These are phyloP conservation scores for Pseudoatta argentina DNA, from an alignment of 1,140 invertebrate genomes.

Conservation along the genomic window DNA sequence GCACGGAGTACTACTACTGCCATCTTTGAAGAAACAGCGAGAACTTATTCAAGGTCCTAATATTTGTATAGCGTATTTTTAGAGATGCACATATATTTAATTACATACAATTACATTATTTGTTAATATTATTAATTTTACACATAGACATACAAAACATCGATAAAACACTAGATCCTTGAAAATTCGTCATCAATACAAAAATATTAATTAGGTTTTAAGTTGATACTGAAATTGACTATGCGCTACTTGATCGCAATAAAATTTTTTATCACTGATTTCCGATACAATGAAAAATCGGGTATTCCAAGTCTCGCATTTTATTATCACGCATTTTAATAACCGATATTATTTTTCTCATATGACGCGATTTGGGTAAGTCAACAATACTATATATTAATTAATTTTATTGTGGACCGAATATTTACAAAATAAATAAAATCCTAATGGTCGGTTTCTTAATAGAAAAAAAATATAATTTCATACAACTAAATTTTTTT, in stretches of 20 bases:
- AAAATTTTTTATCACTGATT: background rate
- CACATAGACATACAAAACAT: background rate
- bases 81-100: background rate
- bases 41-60: too few species aligned
- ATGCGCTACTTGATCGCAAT: background rate
- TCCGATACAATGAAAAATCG: conserved; percentile 1
- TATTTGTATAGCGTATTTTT: background rate
- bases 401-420: background rate
- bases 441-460: too few species aligned
- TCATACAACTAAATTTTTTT: too few species aligned
- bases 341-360: background rate
- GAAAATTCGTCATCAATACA: background rate
- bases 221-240: background rate
- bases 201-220: background rate
- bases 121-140: background rate
- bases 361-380: background rate
- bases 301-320: background rate
- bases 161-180: background rate
- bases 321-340: conserved; percentile 1
- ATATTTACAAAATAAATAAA: too few species aligned
- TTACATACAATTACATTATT: background rate
- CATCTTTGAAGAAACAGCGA: too few species aligned
- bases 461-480: too few species aligned
- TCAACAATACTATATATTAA: background rate
- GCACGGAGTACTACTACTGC: too few species aligned